Conservation (phyloP, 2,888 invertebrate genomes). For the Pilophorus perplexus region DNA sequence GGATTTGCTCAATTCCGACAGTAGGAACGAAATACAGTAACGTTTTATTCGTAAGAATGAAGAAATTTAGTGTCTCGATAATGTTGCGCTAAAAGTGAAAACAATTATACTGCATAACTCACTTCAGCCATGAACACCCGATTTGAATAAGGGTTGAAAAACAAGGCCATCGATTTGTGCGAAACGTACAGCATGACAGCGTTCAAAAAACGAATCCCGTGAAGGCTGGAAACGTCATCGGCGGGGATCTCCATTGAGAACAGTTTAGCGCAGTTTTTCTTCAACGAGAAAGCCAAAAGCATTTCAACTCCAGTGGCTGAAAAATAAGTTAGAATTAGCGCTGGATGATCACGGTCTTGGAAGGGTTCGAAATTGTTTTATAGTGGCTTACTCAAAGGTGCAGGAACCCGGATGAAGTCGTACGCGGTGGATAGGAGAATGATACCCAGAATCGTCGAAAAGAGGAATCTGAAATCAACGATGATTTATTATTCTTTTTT, state of each 20-base stretch:
- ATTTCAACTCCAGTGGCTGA: conserved; percentile 48
- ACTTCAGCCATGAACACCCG: conserved; percentile 67
- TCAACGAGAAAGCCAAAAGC: conserved; percentile 57
- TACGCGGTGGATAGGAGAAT: conserved; percentile 52
- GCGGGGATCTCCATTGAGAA: conserved; percentile 56
- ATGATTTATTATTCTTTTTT: too few species aligned
- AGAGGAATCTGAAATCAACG: conserved; percentile 54
- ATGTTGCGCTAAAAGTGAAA: too few species aligned
- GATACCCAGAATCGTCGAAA: conserved; percentile 54
- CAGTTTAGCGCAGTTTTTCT: conserved; percentile 59
- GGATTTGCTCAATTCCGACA: too few species aligned
- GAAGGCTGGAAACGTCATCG: conserved; percentile 63
- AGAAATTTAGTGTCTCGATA: too few species aligned
- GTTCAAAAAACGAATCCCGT: conserved; percentile 66
- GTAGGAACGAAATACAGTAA: too few species aligned
- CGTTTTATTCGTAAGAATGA: too few species aligned
- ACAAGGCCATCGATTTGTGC: conserved; percentile 70
- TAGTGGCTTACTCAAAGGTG: conserved; percentile 12
- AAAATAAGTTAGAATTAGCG: too few species aligned
- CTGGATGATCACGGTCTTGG: too few species aligned
- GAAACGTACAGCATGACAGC: conserved; percentile 63
- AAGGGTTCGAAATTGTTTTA: neutral
- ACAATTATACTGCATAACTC: too few species aligned
- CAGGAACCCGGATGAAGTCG: conserved; percentile 50
- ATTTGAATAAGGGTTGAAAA: conserved; percentile 66